phyloP scores from a whole-genome alignment of 2,113 vertebrate genomes.

The Protobothrops flavoviridis region DNA sequence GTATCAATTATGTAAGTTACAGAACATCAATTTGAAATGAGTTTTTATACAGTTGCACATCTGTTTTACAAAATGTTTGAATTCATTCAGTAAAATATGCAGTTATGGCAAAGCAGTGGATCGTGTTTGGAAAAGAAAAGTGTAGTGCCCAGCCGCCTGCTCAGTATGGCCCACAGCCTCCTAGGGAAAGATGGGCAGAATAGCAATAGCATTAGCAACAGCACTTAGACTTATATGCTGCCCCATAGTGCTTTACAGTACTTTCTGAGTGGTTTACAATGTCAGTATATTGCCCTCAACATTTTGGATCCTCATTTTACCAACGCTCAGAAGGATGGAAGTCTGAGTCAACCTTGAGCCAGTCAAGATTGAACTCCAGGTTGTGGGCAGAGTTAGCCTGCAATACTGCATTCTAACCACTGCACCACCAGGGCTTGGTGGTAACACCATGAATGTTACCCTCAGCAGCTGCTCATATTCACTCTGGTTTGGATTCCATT shows the following conservation, averaged over 20 bases:
- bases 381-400: background rate
- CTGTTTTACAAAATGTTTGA: background rate
- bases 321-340: background rate
- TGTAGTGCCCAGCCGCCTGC: background rate
- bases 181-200: background rate
- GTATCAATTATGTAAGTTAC: background rate
- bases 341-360: background rate
- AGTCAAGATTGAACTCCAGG: background rate
- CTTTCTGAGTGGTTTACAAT: background rate
- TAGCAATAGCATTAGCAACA: background rate
- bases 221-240: background rate
- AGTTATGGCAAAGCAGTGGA: background rate
- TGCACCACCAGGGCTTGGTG: too few species aligned
- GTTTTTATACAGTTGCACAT: background rate
- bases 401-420: too few species aligned
- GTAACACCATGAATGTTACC: background rate
- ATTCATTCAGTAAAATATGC: background rate
- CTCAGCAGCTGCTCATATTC: background rate
- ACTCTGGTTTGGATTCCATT: background rate
- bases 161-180: background rate
- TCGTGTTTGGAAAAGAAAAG: background rate
- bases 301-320: background rate
- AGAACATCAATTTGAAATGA: background rate
- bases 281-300: background rate
- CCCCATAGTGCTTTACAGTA: background rate